phyloP scores from a whole-genome alignment of 2,113 vertebrate genomes.

The Grus americana region DNA sequence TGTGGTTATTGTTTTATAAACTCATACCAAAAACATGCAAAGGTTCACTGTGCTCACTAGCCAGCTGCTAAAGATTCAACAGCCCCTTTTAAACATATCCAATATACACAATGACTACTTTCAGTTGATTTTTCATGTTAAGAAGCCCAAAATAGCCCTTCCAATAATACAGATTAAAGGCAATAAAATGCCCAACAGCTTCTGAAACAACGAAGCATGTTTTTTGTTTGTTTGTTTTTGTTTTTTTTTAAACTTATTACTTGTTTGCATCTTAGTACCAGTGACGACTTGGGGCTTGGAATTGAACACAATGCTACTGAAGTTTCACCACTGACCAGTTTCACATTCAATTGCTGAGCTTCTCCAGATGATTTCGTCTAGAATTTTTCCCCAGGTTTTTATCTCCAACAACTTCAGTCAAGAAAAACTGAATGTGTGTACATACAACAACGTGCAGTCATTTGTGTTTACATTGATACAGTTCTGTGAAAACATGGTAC shows the following conservation, averaged over 20 bases:
- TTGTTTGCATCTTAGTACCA: slow-evolving; percentile 56
- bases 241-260: background rate
- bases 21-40: slow-evolving; percentile 89
- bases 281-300: slow-evolving; percentile 48
- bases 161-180: slow-evolving; percentile 59
- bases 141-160: slow-evolving; percentile 46
- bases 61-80: slow-evolving; percentile 64
- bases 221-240: background rate
- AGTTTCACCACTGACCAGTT: slow-evolving; percentile 72
- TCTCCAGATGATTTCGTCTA: slow-evolving; percentile 33
- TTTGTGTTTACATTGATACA: slow-evolving; percentile 3
- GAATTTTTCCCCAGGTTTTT: slow-evolving; percentile 41
- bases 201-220: slow-evolving; percentile 65
- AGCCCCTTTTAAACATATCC: slow-evolving; percentile 67
- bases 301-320: slow-evolving; percentile 63
- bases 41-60: slow-evolving; percentile 90
- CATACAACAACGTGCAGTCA: slow-evolving; percentile 27
- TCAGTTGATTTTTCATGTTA: slow-evolving; percentile 45
- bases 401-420: slow-evolving; percentile 34
- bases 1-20: slow-evolving; percentile 84
- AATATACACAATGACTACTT: slow-evolving; percentile 57
- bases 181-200: slow-evolving; percentile 68
- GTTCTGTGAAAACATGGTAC: slow-evolving; percentile 7
- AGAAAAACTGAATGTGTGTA: background rate
- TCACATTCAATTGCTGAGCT: slow-evolving; percentile 29